phyloP scores from a whole-genome alignment of 2,797 vertebrate genomes.

The Tokudaia muenninki region DNA sequence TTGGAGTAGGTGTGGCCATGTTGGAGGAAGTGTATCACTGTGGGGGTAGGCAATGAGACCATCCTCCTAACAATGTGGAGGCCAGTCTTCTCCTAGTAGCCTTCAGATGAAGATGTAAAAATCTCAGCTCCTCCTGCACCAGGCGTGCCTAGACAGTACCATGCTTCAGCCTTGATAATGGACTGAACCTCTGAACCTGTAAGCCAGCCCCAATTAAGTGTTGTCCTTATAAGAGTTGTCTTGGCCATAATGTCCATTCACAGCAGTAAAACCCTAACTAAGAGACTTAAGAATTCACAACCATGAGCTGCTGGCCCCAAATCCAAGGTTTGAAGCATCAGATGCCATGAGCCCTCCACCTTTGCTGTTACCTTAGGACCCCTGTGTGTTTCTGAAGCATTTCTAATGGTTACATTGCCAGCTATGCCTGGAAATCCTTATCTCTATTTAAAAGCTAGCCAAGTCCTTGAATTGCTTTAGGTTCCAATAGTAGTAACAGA shows the following conservation, averaged over 20 bases:
- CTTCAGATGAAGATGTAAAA: not conserved
- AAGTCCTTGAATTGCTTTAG: not conserved
- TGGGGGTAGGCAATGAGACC: not conserved
- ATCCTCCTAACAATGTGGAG: not conserved
- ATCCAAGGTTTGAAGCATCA: not conserved
- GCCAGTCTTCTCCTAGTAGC: not conserved
- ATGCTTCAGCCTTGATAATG: not conserved
- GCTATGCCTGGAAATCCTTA: not conserved
- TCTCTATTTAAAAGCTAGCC: not conserved
- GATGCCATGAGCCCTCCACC: not conserved
- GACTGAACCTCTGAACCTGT: not conserved
- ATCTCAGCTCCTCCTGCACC: not conserved
- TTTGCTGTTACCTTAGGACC: not conserved
- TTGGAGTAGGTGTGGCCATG: not conserved
- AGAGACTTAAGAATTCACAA: not conserved
- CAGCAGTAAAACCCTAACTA: not conserved
- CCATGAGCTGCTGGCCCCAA: not conserved
- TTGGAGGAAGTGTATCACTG: not conserved
- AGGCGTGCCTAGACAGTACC: not conserved
- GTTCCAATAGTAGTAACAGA: not conserved
- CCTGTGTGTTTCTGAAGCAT: not conserved
- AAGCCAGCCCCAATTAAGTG: not conserved
- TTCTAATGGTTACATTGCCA: not conserved
- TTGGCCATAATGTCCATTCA: not conserved
- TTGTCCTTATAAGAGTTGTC: not conserved